Evolutionary conservation across 2,888 invertebrate species (phyloP).

Genomic region (Cerceris ruficornis): DNA sequence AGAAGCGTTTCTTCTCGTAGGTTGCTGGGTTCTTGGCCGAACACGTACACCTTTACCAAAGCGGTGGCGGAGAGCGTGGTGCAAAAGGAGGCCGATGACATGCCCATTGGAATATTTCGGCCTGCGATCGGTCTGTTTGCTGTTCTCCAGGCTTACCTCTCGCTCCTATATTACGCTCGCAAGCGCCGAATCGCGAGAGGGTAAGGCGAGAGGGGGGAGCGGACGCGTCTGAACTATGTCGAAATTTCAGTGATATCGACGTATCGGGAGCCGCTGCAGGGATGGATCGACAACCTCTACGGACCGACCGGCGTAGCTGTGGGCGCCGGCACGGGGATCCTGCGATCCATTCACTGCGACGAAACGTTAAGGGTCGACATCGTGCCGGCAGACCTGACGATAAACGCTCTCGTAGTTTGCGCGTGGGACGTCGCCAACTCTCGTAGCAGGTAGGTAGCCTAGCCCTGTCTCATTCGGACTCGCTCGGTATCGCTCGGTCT

Average conservation of each 20-base stretch:
- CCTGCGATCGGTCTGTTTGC: constrained; percentile 89
- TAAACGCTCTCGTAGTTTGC: constrained; percentile 91
- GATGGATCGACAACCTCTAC: constrained; percentile 96
- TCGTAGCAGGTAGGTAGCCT: constrained; percentile 59
- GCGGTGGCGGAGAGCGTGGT: constrained; percentile 92
- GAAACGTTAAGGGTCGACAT: constrained; percentile 88
- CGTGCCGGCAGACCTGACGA: constrained; percentile 92
- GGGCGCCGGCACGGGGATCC: constrained; percentile 90
- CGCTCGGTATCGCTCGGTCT: too few relatives aligned
- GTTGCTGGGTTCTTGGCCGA: constrained; percentile 89
- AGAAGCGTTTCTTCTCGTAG: constrained; percentile 77
- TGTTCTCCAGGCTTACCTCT: background rate
- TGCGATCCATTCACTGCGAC: constrained; percentile 89
- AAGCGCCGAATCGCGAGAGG: background rate
- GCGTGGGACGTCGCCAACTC: constrained; percentile 87
- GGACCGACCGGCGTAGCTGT: constrained; percentile 91
- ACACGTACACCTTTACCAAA: constrained; percentile 96
- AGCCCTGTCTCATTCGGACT: too few relatives aligned
- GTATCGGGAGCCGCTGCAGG: constrained; percentile 89
- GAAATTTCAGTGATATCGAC: constrained; percentile 84
- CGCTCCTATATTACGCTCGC: background rate
- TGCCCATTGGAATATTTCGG: constrained; percentile 92
- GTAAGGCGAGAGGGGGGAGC: too few relatives aligned
- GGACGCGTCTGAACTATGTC: background rate
- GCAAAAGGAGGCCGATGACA: constrained; percentile 85